Evolutionary conservation across 2,113 vertebrate genomes (phyloP), one percentile per base, ranked within the genome.

Genomic region (Phaetusa simplex): DNA sequence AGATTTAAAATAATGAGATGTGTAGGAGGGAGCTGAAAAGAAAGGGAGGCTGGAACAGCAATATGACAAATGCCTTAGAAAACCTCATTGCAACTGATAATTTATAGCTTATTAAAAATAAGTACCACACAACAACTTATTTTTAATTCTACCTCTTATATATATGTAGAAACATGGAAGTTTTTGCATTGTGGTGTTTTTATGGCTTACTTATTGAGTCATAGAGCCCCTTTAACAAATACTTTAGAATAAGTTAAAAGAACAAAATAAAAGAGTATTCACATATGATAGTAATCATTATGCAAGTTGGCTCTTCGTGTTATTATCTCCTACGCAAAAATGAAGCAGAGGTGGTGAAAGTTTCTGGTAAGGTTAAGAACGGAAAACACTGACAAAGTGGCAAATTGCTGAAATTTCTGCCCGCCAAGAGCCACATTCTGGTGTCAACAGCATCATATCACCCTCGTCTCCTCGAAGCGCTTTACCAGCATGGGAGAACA

Each of bases 1-100:
- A 83, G 79, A 55, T 82, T 80, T 94, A 84, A 96, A 97, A 93
- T 97, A 89, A 97, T 86, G 40, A 94, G 64, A 58, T 47, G 49
- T 50, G 93, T 96, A 96, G 96, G 95, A 96, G 82, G 83, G 8
- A 96, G 45, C n/a, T 66, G 52, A 72, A 69, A 61, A 86, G 87
- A 92, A 88, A 90, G 27, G 42, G 47, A 97, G 82, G 86, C 74
- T 83, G 85, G 62, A 94, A 90, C 52, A 87, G 67, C 38, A 93
- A 50, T 24, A 53, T 93, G 74, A 95, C 59, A 90, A 97, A 94
- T 43, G 36, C 21, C 64, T 88, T 58, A 45, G 21, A 82, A 62
- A 12, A 86, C 62, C 22, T 81, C 14, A 3, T 15, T 83, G 69
- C 55, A 84, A 90, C 20, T 45, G 42, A 71, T 86, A 47, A 29